Base-by-base conservation (phyloP, 2,888 invertebrate genomes). In the Galerucella nymphaeae region DNA sequence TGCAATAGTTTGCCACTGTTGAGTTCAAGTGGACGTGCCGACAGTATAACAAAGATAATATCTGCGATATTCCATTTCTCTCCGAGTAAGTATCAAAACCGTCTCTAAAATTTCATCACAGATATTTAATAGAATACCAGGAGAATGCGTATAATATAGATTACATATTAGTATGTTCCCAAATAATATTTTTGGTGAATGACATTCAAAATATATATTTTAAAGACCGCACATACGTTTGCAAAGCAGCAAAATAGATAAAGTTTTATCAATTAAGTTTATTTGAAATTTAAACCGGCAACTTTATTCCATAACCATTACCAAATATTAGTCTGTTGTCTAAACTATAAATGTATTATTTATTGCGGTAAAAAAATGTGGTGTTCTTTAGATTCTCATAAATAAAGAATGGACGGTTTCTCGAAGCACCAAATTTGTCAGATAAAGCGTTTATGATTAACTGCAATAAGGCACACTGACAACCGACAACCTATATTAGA, bases 1-100 rank as follows among this genome's bases (percentile, higher is more conserved):
- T 73, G 70, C 50, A 64, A 58, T 73, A 64, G 50, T 67, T 70
- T 59, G 63, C 18, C 64, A 64, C 38, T 70, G 59, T 67, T 55
- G 70, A 73, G 59, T 62, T 70, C 50, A 53, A 64, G 67, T 71
- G 67, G 67, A 73, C 65, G 67, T 73, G 66, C 66, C 65, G 57
- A 67, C 66, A 61, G 45, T 67, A 55, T 64, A 64, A 55, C 67
- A 68, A 70, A 74, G 63, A 68, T 68, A 71, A 74, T 68, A 58
- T 67, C 64, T 58, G 59, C 55, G 14, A 62, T 68, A 61, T 67
- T 62, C 64, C 42, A 48, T 48, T 61, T 48, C 23, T 23, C 23
- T 42, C 50, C 30, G 59, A 30, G 42, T 66, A 20, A 18, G 41
- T 65, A 65, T 65, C 61, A 41, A 38, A 41, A 42, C 42, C 61